phyloP scores from a whole-genome alignment of 2,888 invertebrate genomes.

The Pardosa pseudoannulata region DNA sequence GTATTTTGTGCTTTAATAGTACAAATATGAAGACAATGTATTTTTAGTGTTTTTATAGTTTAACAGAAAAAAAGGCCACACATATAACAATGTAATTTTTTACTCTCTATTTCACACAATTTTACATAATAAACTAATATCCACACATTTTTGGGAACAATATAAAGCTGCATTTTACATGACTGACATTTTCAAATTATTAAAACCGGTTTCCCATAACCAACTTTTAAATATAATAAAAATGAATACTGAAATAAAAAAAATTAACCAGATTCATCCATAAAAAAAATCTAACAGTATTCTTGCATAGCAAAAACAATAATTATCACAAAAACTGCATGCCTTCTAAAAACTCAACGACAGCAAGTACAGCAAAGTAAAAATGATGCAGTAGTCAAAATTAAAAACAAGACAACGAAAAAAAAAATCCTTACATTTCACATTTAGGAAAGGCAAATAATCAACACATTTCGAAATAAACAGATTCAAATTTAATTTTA shows the following conservation, averaged over 20 bases:
- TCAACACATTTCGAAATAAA: not conserved
- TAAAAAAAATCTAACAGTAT: constrained; percentile 33
- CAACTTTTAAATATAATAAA: constrained; percentile 62
- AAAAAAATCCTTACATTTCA: not conserved
- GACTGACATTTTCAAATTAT: constrained; percentile 48
- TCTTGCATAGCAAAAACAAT: constrained; percentile 61
- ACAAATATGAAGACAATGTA: no score
- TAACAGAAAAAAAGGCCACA: not conserved
- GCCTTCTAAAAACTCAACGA: constrained; percentile 43
- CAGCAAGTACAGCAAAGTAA: constrained; percentile 49
- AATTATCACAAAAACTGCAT: constrained; percentile 67
- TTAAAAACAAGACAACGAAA: not conserved
- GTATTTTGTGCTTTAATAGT: no score
- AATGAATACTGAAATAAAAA: constrained; percentile 66
- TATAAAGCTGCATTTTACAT: constrained; percentile 65
- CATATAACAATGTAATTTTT: constrained; percentile 64
- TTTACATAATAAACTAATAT: constrained; percentile 69
- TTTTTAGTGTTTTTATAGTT: no score
- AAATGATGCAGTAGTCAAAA: constrained; percentile 22
- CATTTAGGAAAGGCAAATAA: not conserved
- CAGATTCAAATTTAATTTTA: not conserved
- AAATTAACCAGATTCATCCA: constrained; percentile 23
- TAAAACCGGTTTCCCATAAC: constrained; percentile 54
- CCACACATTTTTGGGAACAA: constrained; percentile 55
- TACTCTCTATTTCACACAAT: constrained; percentile 68